Evolutionary conservation across 1,140 invertebrate species (phyloP).

Genomic region (Drosophila miranda): DNA sequence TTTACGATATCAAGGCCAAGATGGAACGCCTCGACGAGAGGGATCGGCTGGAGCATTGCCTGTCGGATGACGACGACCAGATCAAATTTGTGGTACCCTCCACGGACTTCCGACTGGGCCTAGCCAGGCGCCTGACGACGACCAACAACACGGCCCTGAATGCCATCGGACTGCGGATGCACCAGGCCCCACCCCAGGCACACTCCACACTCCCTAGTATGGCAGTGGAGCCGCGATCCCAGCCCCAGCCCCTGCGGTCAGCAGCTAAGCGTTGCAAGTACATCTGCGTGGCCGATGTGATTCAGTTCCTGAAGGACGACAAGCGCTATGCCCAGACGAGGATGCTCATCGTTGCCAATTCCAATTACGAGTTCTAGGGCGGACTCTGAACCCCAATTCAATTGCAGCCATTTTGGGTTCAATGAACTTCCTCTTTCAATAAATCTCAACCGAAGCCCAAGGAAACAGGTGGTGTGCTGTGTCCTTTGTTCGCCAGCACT

Average conservation of each 20-base stretch:
- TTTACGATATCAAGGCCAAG: slow-evolving; percentile 29
- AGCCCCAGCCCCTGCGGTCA: not conserved
- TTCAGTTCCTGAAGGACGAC: slow-evolving; percentile 46
- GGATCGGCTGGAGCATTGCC: slow-evolving; percentile 26
- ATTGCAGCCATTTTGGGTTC: slow-evolving; percentile 53
- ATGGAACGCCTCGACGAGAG: slow-evolving; percentile 52
- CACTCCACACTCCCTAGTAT: too few relatives aligned
- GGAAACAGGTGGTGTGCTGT: slow-evolving; percentile 71
- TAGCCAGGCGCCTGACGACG: slow-evolving; percentile 18
- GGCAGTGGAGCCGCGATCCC: too few relatives aligned
- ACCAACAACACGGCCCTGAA: slow-evolving; percentile 43
- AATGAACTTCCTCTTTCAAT: slow-evolving; percentile 67
- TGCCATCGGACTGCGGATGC: slow-evolving; percentile 39
- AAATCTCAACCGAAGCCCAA: slow-evolving; percentile 68
- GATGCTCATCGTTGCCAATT: slow-evolving; percentile 48
- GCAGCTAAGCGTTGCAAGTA: slow-evolving; percentile 27
- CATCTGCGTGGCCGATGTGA: slow-evolving; percentile 52
- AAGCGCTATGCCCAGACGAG: slow-evolving; percentile 36
- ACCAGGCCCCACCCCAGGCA: not conserved
- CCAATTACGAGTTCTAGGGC: slow-evolving; percentile 43
- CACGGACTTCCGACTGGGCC: not conserved
- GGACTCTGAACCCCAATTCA: slow-evolving; percentile 33
- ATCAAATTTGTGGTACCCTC: slow-evolving; percentile 15
- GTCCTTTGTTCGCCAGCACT: slow-evolving; percentile 69
- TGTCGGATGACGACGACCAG: slow-evolving; percentile 40